phyloP scores from a whole-genome alignment of 2,888 invertebrate species.

The Xanthia icteritia region DNA sequence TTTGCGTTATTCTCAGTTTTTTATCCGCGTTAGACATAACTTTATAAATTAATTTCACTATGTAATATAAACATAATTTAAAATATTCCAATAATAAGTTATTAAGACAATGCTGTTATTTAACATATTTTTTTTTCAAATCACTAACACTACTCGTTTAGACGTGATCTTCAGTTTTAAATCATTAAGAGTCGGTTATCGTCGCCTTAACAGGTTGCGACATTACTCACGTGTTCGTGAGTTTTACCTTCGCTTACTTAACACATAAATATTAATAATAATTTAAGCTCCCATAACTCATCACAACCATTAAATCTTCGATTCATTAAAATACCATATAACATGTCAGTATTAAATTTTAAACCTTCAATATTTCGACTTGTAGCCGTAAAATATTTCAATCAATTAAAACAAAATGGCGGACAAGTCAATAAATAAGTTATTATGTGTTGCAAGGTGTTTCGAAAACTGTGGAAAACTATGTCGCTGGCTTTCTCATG shows the following conservation, averaged over 20 bases:
- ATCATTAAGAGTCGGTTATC: no score
- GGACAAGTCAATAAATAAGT: slow-evolving; percentile 42
- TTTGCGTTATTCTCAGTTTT: no score
- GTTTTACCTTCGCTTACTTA: slow-evolving; percentile 32
- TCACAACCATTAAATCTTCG: slow-evolving; percentile 54
- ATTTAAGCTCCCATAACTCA: slow-evolving; percentile 47
- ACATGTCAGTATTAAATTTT: slow-evolving; percentile 48
- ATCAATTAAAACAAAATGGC: slow-evolving; percentile 60
- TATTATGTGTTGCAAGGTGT: slow-evolving; percentile 42
- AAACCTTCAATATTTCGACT: slow-evolving; percentile 55
- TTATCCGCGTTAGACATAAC: no score
- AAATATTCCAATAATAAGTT: no score
- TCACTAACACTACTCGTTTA: no score
- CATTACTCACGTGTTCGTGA: not conserved
- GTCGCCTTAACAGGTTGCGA: not conserved
- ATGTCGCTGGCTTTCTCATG: slow-evolving; percentile 59
- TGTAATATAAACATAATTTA: no score
- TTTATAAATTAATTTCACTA: no score
- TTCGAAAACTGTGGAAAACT: slow-evolving; percentile 55
- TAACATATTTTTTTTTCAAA: no score
- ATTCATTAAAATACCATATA: slow-evolving; percentile 65
- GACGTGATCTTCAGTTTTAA: no score
- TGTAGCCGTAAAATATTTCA: slow-evolving; percentile 47
- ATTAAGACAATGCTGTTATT: no score
- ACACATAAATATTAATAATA: slow-evolving; percentile 40